phyloP scores from a whole-genome alignment of 2,888 invertebrate species.

The Nomada ruficornis region DNA sequence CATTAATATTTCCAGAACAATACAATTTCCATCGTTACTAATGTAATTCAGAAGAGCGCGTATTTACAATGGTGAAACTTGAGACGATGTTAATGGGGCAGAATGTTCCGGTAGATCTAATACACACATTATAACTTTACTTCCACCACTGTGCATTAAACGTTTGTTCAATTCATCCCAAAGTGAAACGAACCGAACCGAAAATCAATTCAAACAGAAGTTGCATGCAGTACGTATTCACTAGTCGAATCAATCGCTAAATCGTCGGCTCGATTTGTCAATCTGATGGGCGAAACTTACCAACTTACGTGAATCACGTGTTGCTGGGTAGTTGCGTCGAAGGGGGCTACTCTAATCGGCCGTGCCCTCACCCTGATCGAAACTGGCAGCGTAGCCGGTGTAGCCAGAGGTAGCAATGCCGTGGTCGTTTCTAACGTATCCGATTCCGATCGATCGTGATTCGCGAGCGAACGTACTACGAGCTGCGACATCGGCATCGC shows the following conservation, averaged over 20 bases:
- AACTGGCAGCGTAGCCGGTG: conserved; percentile 53
- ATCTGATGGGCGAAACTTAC: background rate
- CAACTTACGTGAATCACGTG: conserved; percentile 63
- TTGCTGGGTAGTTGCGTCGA: conserved; percentile 38
- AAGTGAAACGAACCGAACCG: too few species aligned
- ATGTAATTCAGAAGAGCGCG: too few species aligned
- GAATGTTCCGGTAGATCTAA: too few species aligned
- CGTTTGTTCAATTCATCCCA: too few species aligned
- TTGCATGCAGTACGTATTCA: too few species aligned
- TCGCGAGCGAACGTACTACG: conserved; percentile 61
- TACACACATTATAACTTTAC: too few species aligned
- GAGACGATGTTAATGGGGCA: too few species aligned
- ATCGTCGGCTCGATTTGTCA: background rate
- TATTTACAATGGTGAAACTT: too few species aligned
- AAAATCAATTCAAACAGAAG: too few species aligned
- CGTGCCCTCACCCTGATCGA: conserved; percentile 58
- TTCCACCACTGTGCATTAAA: too few species aligned
- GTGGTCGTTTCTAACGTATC: conserved; percentile 62
- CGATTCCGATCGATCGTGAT: conserved; percentile 73
- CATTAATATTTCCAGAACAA: too few species aligned
- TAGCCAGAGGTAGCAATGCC: conserved; percentile 42
- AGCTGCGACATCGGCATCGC: conserved; percentile 62
- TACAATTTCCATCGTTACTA: too few species aligned
- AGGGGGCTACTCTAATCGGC: conserved; percentile 59
- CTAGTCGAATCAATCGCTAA: background rate